Percentiles rank a stretch among this genome's conserved stretches.
Conservation (phyloP, 2,113 vertebrate genomes). For the Ceyx margarethae region DNA sequence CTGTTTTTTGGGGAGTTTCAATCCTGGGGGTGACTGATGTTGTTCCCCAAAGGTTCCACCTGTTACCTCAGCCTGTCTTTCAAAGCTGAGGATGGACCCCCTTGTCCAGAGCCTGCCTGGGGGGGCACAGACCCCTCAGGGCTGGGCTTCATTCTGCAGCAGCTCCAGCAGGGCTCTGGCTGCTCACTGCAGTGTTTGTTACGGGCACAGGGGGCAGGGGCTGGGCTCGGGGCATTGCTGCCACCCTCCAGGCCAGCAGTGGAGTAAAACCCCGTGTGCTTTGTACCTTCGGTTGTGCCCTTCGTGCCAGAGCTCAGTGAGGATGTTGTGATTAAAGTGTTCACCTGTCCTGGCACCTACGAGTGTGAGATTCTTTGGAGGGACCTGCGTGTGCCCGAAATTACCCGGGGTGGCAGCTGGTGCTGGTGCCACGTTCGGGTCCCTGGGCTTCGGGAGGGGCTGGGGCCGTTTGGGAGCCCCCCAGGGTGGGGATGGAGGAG, state of each 20-base stretch:
- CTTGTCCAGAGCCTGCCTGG: not conserved
- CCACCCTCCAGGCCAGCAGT: not conserved
- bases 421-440: too few relatives aligned
- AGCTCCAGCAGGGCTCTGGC: too few relatives aligned
- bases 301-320: not conserved
- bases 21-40: not conserved
- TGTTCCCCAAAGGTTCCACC: not conserved
- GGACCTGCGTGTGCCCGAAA: too few relatives aligned
- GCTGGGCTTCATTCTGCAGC: too few relatives aligned
- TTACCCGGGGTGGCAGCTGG: too few relatives aligned
- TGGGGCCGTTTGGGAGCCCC: too few relatives aligned
- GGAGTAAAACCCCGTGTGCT: rapidly evolving
- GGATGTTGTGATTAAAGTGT: too few relatives aligned
- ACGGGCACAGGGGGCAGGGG: rapidly evolving
- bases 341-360: too few relatives aligned
- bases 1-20: not conserved
- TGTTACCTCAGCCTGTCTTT: not conserved
- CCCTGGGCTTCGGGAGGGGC: too few relatives aligned
- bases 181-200: not conserved
- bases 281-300: rapidly evolving
- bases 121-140: not conserved
- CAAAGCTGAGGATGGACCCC: not conserved
- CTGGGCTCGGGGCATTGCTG: not conserved
- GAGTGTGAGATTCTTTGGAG: too few relatives aligned
- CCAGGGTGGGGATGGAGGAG: too few relatives aligned